A percentile compares a stretch with the other conserved stretches of the same genome.
Evolutionary conservation across 2,113 vertebrate genomes (phyloP).

Genomic region (Campylomormyrus numenius): DNA sequence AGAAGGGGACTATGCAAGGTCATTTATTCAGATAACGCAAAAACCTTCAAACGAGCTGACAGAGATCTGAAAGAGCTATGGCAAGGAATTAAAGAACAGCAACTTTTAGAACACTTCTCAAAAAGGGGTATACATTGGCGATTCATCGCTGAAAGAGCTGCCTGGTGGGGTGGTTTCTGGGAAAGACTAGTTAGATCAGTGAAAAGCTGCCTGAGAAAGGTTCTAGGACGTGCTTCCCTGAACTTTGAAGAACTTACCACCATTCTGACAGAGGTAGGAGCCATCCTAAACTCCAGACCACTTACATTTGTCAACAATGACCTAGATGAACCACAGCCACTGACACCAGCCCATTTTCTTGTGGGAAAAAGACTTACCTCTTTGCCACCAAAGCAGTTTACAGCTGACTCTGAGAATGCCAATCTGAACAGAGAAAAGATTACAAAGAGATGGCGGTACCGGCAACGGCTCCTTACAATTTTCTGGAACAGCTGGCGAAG

Average conservation of each 20-base stretch:
- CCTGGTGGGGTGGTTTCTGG: not conserved
- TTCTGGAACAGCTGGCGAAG: too few species aligned
- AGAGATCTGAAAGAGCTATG: too few species aligned
- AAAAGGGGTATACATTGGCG: too few species aligned
- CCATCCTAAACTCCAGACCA: conserved; percentile 7
- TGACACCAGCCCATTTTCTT: conserved; percentile 12
- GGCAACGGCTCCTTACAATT: too few species aligned
- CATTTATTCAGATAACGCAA: too few species aligned
- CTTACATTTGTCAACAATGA: conserved; percentile 15
- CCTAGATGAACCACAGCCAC: not conserved
- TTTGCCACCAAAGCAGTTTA: not conserved
- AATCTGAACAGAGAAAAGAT: too few species aligned
- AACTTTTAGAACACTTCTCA: too few species aligned
- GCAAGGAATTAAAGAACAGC: too few species aligned
- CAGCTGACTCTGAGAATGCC: too few species aligned
- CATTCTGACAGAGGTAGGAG: conserved; percentile 1
- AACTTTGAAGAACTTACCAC: conserved; percentile 16
- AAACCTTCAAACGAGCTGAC: too few species aligned
- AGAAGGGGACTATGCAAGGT: too few species aligned
- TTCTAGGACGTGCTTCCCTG: not conserved
- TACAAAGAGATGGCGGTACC: too few species aligned
- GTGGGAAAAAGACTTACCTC: conserved; percentile 17
- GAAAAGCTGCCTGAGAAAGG: not conserved
- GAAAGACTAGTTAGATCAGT: not conserved
- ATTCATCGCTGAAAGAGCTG: not conserved